These are phyloP conservation scores for Catharus minimus DNA, from an alignment of 2,113 vertebrate species.

Conservation along the genomic window DNA sequence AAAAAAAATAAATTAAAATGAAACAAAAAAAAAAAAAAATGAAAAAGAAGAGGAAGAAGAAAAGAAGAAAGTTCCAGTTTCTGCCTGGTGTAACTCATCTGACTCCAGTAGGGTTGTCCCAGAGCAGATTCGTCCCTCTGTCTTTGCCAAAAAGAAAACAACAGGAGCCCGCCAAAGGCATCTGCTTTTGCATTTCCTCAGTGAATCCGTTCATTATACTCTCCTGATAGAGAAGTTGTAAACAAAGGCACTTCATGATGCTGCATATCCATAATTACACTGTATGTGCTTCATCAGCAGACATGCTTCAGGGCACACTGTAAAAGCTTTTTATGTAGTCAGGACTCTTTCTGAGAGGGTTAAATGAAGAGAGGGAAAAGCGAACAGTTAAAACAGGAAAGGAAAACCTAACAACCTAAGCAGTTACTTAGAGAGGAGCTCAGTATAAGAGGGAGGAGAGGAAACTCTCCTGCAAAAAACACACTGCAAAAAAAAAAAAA, in stretches of 20 bases:
- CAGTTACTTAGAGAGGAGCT: background rate
- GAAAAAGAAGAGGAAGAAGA: background rate
- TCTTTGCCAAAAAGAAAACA: conserved; percentile 64
- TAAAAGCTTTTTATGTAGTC: conserved; percentile 18
- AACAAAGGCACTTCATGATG: conserved; percentile 66
- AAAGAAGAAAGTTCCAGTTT: conserved; percentile 28
- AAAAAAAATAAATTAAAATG: background rate
- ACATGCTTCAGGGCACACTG: conserved; percentile 44
- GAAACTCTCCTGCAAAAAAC: background rate
- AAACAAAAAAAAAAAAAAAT: background rate
- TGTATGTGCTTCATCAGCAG: conserved; percentile 40
- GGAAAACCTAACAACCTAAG: background rate
- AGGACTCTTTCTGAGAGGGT: conserved; percentile 5
- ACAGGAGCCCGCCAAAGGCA: conserved; percentile 55
- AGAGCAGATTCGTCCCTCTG: conserved; percentile 37
- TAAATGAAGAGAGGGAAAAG: background rate
- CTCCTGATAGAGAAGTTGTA: conserved; percentile 45
- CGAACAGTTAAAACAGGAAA: conserved; percentile 17
- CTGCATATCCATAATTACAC: conserved; percentile 47
- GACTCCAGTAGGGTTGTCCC: conserved; percentile 47
- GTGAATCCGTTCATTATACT: conserved; percentile 57
- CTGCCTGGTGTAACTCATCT: conserved; percentile 34
- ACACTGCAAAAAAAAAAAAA: background rate
- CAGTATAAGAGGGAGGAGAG: background rate
- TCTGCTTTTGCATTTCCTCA: conserved; percentile 67